Conservation (phyloP, 1,140 invertebrate genomes). For the Cataglyphis hispanica region DNA sequence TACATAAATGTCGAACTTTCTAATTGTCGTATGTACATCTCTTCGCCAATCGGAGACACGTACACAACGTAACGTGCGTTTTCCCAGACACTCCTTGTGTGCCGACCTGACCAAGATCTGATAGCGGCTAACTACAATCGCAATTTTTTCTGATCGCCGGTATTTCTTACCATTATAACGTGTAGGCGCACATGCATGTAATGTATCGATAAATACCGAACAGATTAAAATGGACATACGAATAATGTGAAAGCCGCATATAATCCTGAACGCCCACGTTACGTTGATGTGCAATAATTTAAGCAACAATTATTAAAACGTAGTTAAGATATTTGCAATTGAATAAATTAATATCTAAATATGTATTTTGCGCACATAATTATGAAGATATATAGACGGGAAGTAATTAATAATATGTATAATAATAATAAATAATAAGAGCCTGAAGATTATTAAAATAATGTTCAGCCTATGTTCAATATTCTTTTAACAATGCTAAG, state of each 20-base stretch:
- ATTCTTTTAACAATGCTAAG: not conserved
- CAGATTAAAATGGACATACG: conserved; percentile 77
- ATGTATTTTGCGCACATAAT: not conserved
- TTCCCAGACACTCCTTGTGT: conserved; percentile 82
- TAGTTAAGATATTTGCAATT: not conserved
- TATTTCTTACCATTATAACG: conserved; percentile 82
- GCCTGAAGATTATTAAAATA: not conserved
- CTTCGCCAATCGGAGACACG: conserved; percentile 28
- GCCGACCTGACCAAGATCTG: conserved; percentile 80
- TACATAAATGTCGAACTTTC: conserved; percentile 63
- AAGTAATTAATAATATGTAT: not conserved
- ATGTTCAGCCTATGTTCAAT: not conserved
- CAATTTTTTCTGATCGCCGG: conserved; percentile 79
- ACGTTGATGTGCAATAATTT: conserved; percentile 27
- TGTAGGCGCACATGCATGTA: conserved; percentile 79
- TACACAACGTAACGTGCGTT: conserved; percentile 78
- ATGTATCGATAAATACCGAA: conserved; percentile 75
- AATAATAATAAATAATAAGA: not conserved
- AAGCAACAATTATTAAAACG: not conserved
- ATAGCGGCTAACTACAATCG: conserved; percentile 84
- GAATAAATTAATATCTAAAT: not conserved
- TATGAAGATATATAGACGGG: not conserved
- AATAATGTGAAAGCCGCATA: conserved; percentile 37
- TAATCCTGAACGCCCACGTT: conserved; percentile 43
- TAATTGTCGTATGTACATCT: conserved; percentile 59